These are phyloP conservation scores for Lacerta agilis DNA, from an alignment of 2,797 vertebrate genomes.

Conservation along the genomic window DNA sequence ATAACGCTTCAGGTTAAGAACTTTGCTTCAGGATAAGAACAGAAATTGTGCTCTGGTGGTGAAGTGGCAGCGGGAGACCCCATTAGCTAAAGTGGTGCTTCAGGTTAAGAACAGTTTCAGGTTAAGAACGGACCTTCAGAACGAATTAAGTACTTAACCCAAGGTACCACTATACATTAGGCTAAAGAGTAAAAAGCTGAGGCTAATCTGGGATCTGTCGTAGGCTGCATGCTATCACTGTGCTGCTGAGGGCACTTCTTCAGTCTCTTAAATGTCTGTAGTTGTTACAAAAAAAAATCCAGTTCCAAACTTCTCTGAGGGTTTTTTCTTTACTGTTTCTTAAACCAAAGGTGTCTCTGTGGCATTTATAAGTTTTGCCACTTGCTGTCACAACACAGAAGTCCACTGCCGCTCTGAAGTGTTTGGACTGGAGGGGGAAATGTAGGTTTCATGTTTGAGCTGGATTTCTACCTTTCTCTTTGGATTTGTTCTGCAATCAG, in stretches of 20 bases:
- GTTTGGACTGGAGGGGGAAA: background rate
- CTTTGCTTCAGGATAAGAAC: too few species aligned
- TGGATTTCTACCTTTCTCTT: conserved; percentile 29
- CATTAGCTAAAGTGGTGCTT: too few species aligned
- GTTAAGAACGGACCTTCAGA: too few species aligned
- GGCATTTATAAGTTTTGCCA: background rate
- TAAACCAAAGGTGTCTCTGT: background rate
- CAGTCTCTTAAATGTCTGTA: background rate
- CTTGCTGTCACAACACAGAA: rapidly evolving
- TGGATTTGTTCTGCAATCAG: background rate
- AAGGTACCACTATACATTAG: too few species aligned
- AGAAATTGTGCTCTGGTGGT: too few species aligned
- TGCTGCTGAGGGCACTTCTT: background rate
- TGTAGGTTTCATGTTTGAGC: conserved; percentile 1
- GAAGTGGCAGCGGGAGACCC: too few species aligned
- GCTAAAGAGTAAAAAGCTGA: background rate
- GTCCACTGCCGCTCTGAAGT: background rate
- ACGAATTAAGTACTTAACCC: too few species aligned
- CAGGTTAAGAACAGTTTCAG: too few species aligned
- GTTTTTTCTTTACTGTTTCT: background rate
- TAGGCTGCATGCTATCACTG: background rate
- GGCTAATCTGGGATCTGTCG: background rate
- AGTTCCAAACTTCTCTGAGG: background rate
- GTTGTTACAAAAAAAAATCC: background rate
- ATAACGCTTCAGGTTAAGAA: too few species aligned